Evolutionary conservation across 2,888 invertebrate genomes (phyloP).

Genomic region (Philopedon plagiatum): DNA sequence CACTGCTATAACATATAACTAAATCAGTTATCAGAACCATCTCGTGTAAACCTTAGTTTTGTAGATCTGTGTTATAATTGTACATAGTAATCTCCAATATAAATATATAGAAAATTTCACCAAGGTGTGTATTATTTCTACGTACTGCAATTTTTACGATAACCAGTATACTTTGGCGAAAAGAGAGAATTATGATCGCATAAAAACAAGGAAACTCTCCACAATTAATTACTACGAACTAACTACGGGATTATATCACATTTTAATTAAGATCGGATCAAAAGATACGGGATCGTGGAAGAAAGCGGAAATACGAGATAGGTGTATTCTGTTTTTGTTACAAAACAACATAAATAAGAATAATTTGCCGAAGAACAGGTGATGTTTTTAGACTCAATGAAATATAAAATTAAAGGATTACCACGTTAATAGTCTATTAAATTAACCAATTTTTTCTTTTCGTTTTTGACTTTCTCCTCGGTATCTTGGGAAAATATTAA

Average conservation of each 20-base stretch:
- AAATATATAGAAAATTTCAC: no score
- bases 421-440: neutral
- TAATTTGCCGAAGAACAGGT: neutral
- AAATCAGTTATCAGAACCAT: no score
- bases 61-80: no score
- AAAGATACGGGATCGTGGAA: neutral
- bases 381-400: neutral
- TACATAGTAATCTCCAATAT: no score
- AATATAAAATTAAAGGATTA: neutral
- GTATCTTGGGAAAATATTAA: neutral
- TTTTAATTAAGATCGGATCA: neutral
- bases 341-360: neutral
- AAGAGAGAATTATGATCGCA: neutral
- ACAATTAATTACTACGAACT: neutral
- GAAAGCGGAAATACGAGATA: neutral
- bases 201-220: neutral
- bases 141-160: no score
- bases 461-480: neutral
- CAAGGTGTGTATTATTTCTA: no score
- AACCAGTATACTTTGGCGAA: neutral
- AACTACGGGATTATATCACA: constrained; percentile 6
- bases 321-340: neutral
- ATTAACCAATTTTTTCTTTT: neutral
- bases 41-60: no score
- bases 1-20: no score